phyloP scores from a whole-genome alignment of 2,797 vertebrate species.

The Silurus aristotelis region DNA sequence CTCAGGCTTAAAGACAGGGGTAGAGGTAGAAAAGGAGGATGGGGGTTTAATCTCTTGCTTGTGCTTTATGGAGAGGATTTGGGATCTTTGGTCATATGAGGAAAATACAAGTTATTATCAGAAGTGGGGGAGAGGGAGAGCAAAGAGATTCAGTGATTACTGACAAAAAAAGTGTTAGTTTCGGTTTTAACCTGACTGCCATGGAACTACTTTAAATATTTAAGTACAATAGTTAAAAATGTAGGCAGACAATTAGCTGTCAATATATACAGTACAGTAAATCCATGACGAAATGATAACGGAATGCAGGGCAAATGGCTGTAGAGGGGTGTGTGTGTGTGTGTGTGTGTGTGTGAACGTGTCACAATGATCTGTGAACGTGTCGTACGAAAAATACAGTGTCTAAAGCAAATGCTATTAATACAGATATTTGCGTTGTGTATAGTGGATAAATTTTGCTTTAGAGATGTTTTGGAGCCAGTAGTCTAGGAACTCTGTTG shows the following conservation, averaged over 20 bases:
- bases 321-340: too few relatives aligned
- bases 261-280: not conserved
- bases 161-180: not conserved
- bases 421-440: not conserved
- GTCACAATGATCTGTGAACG: too few relatives aligned
- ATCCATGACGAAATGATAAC: not conserved
- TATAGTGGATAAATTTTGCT: not conserved
- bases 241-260: not conserved
- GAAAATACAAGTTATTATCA: constrained; percentile 34
- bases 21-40: constrained; percentile 23
- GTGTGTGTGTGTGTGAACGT: too few relatives aligned
- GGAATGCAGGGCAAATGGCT: not conserved
- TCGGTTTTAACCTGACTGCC: constrained; percentile 11
- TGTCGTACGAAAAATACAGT: not conserved
- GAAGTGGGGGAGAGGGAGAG: not conserved
- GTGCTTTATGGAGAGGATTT: constrained; percentile 64
- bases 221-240: constrained; percentile 6
- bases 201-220: constrained; percentile 1
- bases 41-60: constrained; percentile 59
- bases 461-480: not conserved
- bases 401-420: not conserved
- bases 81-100: constrained; percentile 46
- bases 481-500: not conserved
- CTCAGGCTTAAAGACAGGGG: constrained; percentile 64
- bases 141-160: constrained; percentile 41